phyloP scores from a whole-genome alignment of 2,113 vertebrate species.

The Nesoenas mayeri region DNA sequence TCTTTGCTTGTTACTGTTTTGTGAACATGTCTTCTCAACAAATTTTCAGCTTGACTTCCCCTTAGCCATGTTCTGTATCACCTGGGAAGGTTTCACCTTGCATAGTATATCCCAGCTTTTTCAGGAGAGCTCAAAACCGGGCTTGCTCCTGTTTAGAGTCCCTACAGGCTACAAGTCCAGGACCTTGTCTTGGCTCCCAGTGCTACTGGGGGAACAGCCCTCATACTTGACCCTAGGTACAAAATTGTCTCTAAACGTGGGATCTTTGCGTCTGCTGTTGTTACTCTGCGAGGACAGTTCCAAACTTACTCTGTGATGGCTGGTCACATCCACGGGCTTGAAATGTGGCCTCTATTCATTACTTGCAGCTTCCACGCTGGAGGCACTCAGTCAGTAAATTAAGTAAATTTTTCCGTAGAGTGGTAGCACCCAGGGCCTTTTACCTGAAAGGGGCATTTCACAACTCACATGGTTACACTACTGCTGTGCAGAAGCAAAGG shows the following conservation, averaged over 20 bases:
- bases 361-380: background rate
- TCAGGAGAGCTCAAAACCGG: background rate
- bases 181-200: background rate
- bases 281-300: background rate
- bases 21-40: background rate
- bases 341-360: background rate
- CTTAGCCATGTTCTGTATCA: background rate
- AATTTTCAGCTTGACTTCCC: background rate
- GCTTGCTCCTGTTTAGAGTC: background rate
- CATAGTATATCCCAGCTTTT: background rate
- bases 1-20: background rate
- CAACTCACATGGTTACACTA: fast-evolving
- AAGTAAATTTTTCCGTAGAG: background rate
- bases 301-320: background rate
- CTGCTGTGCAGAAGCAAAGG: background rate
- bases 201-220: background rate
- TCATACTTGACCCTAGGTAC: background rate
- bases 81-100: background rate
- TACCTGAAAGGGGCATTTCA: background rate
- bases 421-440: background rate
- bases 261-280: background rate
- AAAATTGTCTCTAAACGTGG: background rate
- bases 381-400: background rate
- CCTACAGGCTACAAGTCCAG: fast-evolving
- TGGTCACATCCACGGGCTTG: background rate